phyloP scores from a whole-genome alignment of 2,888 invertebrate genomes.

The Eugnorisma glareosa region DNA sequence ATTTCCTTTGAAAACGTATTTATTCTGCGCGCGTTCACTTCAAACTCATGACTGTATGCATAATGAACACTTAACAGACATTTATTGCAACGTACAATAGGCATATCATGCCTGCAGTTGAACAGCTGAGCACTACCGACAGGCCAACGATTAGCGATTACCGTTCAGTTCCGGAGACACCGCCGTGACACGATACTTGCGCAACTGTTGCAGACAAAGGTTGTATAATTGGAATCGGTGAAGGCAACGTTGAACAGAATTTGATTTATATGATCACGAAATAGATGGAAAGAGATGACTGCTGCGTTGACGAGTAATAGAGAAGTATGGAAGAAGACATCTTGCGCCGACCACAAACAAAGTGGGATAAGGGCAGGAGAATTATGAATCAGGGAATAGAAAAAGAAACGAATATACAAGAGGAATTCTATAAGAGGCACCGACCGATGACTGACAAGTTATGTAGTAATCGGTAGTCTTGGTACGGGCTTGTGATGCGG shows the following conservation, averaged over 20 bases:
- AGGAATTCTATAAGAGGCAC: neutral
- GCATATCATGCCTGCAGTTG: neutral
- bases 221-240: slow-evolving; percentile 25
- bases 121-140: slow-evolving; percentile 3
- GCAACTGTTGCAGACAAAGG: slow-evolving; percentile 22
- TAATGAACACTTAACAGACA: neutral
- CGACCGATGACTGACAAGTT: neutral
- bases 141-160: neutral
- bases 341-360: neutral
- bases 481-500: neutral
- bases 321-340: neutral
- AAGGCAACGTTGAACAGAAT: neutral
- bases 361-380: neutral
- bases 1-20: neutral
- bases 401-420: neutral
- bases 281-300: neutral
- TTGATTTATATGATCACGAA: neutral
- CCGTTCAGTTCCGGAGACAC: slow-evolving; percentile 25
- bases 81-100: neutral
- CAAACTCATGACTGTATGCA: neutral
- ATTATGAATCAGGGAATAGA: neutral
- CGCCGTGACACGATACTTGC: slow-evolving; percentile 21
- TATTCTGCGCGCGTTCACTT: neutral
- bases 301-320: neutral
- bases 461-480: neutral